A percentile compares a stretch with the other conserved stretches of the same genome.
phyloP scores from a whole-genome alignment of 35 echinoderm and acorn worm species.

The Ptychodera flava region DNA sequence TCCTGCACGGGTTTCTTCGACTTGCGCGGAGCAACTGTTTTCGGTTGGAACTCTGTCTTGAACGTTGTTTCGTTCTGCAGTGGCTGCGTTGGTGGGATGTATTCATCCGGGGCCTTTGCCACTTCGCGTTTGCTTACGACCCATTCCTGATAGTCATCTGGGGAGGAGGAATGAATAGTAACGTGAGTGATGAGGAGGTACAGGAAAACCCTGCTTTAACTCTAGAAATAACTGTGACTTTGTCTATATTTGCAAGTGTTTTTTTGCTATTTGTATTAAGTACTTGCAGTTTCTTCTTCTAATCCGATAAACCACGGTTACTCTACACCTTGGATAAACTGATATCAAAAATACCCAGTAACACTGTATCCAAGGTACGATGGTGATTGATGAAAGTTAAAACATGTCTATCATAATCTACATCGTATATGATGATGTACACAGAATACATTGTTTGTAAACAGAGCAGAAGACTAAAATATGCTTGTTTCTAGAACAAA shows the following conservation, averaged over 20 bases:
- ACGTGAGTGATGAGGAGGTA: no score
- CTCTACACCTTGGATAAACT: no score
- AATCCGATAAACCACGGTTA: no score
- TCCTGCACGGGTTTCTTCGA: slow-evolving; percentile 64
- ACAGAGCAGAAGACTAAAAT: no score
- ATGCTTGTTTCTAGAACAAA: no score
- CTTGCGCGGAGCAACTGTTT: slow-evolving; percentile 42
- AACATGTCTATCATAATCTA: no score
- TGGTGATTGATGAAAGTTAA: no score
- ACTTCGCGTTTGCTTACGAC: slow-evolving; percentile 51
- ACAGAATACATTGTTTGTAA: no score
- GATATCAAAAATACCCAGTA: not conserved
- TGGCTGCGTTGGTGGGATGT: slow-evolving; percentile 65
- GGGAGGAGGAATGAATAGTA: not conserved
- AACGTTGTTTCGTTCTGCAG: slow-evolving; percentile 88
- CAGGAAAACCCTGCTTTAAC: no score
- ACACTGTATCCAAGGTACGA: no score
- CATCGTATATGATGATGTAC: no score
- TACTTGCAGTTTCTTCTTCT: not conserved
- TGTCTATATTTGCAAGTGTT: not conserved
- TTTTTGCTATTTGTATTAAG: not conserved
- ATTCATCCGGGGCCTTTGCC: slow-evolving; percentile 40
- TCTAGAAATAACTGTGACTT: not conserved
- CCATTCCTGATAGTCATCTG: slow-evolving; percentile 96
- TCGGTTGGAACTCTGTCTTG: slow-evolving; percentile 70